A percentile compares a stretch with the other conserved stretches of the same genome.
These are phyloP conservation scores for Argentina silus DNA, from an alignment of 2,797 vertebrate species.

Conservation along the genomic window DNA sequence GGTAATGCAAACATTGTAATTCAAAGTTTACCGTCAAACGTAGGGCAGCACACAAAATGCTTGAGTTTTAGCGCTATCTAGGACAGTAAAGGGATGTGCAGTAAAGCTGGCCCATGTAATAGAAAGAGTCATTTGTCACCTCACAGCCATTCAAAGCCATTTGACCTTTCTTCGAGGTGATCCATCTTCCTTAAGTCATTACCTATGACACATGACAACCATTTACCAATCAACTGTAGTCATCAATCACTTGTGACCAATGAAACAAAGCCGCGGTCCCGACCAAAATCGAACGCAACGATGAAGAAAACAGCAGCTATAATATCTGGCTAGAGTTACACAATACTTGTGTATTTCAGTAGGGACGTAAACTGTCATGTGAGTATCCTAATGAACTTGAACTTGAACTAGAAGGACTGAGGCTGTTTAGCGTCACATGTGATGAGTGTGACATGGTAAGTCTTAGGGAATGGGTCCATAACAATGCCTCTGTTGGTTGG, in stretches of 20 bases:
- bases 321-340: not conserved
- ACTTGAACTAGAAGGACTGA: too few species aligned
- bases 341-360: not conserved
- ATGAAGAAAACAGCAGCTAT: not conserved
- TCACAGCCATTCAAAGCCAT: constrained; percentile 39
- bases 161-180: constrained; percentile 48
- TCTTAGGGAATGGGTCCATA: constrained; percentile 13
- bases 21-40: too few species aligned
- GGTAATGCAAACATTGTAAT: too few species aligned
- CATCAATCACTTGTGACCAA: constrained; percentile 55
- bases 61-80: too few species aligned
- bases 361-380: too few species aligned
- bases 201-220: constrained; percentile 53
- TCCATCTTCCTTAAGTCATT: constrained; percentile 59
- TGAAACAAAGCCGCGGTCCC: constrained; percentile 39
- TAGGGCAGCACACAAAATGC: too few species aligned
- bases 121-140: too few species aligned
- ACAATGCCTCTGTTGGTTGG: constrained; percentile 27
- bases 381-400: too few species aligned
- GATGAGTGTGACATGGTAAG: constrained; percentile 32
- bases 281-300: not conserved
- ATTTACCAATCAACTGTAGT: constrained; percentile 43
- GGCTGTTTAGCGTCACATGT: constrained; percentile 15
- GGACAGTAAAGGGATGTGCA: too few species aligned
- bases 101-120: too few species aligned